Evolutionary conservation across 2,888 invertebrate genomes (phyloP).

Genomic region (Microplitis manilae): DNA sequence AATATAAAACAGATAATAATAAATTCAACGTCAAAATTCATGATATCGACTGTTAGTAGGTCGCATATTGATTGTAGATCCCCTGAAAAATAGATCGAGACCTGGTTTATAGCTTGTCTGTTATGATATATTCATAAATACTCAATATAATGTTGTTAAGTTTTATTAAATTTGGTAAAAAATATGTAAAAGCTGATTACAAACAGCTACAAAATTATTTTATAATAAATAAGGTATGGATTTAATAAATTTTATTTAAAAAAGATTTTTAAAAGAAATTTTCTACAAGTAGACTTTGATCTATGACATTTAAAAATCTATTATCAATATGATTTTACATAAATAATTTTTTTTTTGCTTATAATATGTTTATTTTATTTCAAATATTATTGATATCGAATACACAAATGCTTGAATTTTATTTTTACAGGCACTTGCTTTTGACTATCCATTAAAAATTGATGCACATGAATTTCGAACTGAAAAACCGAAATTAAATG

Average conservation of each 20-base stretch:
- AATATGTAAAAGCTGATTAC: conserved; percentile 47
- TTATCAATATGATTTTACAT: no score
- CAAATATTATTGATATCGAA: not conserved
- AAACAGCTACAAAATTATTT: conserved; percentile 40
- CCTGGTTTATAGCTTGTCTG: no score
- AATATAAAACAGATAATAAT: no score
- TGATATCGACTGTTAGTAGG: no score
- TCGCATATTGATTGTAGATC: no score
- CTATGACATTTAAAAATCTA: no score
- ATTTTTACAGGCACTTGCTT: conserved; percentile 62
- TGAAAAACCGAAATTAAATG: conserved; percentile 45
- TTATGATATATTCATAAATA: no score
- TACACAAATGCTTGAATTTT: not conserved
- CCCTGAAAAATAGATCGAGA: no score
- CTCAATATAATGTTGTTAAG: conserved; percentile 56
- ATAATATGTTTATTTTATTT: not conserved
- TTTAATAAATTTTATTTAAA: conserved; percentile 23
- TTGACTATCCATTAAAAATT: conserved; percentile 67
- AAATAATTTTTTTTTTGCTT: not conserved
- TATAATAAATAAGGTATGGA: conserved; percentile 53
- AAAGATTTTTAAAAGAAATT: no score
- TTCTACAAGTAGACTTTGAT: no score
- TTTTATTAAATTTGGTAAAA: conserved; percentile 51
- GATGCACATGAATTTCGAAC: conserved; percentile 47
- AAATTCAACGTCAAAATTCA: no score